Evolutionary conservation across 2,888 invertebrate species (phyloP).

Genomic region (Meteorus cinctellus): DNA sequence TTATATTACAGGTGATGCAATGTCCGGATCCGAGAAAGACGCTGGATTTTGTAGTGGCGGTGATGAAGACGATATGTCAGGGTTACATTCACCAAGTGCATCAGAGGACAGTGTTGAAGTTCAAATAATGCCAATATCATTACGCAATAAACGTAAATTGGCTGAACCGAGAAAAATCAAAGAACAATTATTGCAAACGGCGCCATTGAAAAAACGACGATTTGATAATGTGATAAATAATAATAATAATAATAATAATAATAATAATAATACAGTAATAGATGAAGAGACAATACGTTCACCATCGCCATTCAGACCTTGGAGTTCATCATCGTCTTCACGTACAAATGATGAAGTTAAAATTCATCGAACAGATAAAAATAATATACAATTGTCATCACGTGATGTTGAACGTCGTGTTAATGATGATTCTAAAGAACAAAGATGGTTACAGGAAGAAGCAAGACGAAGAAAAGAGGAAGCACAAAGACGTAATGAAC

Average conservation of each 20-base stretch:
- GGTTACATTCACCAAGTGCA: constrained; percentile 78
- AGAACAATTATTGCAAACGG: constrained; percentile 74
- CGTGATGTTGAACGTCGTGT: not conserved
- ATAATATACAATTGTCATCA: not conserved
- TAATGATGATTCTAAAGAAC: constrained; percentile 26
- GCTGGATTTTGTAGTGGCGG: constrained; percentile 85
- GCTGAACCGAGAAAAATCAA: constrained; percentile 80
- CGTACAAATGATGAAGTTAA: constrained; percentile 30
- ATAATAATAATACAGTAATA: constrained; percentile 14
- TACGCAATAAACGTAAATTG: constrained; percentile 80
- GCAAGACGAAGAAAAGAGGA: constrained; percentile 47
- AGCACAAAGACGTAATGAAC: constrained; percentile 49
- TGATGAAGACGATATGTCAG: constrained; percentile 78
- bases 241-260: not conserved
- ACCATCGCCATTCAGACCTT: constrained; percentile 79
- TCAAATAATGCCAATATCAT: constrained; percentile 77
- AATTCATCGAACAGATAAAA: constrained; percentile 22
- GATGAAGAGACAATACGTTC: constrained; percentile 64
- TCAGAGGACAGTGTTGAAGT: constrained; percentile 81
- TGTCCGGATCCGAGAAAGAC: constrained; percentile 77
- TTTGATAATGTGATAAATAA: constrained; percentile 51
- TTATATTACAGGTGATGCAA: constrained; percentile 76
- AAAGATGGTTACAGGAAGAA: constrained; percentile 46
- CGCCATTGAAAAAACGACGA: constrained; percentile 80
- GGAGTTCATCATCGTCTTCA: constrained; percentile 73